A percentile compares a stretch with the other conserved stretches of the same genome.
Conservation (phyloP, 2,888 invertebrate species). For the Dusona sp. region DNA sequence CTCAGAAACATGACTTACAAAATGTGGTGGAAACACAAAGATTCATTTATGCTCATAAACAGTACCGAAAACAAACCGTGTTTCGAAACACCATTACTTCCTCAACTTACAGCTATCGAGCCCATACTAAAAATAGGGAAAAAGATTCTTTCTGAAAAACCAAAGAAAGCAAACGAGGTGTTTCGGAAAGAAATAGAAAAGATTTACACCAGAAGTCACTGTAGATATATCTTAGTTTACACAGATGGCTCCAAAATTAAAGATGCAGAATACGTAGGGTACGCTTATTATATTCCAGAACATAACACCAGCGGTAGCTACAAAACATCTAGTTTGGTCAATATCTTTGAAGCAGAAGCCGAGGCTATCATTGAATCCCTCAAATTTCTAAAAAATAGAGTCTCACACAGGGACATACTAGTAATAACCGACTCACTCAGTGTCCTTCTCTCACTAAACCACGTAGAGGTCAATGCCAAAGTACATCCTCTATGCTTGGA, state of each 20-base stretch:
- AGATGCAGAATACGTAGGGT: neutral
- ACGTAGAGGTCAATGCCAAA: neutral
- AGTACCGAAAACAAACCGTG: neutral
- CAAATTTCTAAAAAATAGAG: neutral
- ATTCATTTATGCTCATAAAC: neutral
- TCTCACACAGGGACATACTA: neutral
- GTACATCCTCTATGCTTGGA: neutral
- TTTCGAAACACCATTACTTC: neutral
- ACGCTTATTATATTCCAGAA: neutral
- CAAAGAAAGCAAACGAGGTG: neutral
- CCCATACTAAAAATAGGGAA: neutral
- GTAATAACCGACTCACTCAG: neutral
- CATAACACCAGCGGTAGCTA: neutral
- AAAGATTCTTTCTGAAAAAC: neutral
- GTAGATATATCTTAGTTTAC: neutral
- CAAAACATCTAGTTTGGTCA: neutral
- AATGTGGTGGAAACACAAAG: neutral
- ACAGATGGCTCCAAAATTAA: neutral
- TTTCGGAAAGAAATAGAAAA: neutral
- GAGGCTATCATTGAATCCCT: neutral
- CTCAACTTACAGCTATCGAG: neutral
- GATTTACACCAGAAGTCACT: neutral
- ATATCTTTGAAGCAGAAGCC: slow-evolving; percentile 4
- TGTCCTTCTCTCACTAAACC: neutral
- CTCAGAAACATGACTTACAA: neutral